Evolutionary conservation across 2,797 vertebrate genomes (phyloP).

Genomic region (Psittacula derbiana): DNA sequence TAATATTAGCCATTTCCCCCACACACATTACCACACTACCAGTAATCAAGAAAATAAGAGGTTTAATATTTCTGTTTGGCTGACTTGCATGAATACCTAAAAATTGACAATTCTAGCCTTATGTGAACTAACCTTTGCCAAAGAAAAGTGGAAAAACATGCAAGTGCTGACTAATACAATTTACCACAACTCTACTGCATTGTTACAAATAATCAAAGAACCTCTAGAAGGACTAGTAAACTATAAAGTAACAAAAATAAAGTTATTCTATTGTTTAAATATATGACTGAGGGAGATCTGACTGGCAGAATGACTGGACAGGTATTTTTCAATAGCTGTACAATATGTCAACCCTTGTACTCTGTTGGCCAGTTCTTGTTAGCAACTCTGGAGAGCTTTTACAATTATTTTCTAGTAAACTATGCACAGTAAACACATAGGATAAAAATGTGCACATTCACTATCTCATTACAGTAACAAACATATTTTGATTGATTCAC

Average conservation of each 20-base stretch:
- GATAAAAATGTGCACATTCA: background rate
- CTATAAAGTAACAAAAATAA: background rate
- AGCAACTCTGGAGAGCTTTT: background rate
- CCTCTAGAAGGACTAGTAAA: background rate
- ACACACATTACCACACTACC: too few species aligned
- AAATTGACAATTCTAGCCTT: background rate
- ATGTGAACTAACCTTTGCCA: background rate
- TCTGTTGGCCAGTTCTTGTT: background rate
- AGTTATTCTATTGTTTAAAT: background rate
- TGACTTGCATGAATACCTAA: background rate
- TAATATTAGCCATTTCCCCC: background rate
- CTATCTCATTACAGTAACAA: background rate
- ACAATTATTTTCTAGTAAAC: background rate
- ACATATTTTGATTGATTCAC: background rate
- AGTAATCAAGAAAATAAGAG: background rate
- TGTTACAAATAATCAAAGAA: background rate
- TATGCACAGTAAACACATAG: background rate
- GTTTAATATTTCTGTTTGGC: background rate
- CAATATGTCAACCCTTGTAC: background rate
- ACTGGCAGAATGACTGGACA: background rate
- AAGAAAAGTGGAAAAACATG: background rate
- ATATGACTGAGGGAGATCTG: background rate
- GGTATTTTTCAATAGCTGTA: background rate
- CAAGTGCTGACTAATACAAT: background rate
- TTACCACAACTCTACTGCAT: background rate